Evolutionary conservation across 2,797 vertebrate species (phyloP).

Genomic region (Periophthalmus magnuspinnatus): DNA sequence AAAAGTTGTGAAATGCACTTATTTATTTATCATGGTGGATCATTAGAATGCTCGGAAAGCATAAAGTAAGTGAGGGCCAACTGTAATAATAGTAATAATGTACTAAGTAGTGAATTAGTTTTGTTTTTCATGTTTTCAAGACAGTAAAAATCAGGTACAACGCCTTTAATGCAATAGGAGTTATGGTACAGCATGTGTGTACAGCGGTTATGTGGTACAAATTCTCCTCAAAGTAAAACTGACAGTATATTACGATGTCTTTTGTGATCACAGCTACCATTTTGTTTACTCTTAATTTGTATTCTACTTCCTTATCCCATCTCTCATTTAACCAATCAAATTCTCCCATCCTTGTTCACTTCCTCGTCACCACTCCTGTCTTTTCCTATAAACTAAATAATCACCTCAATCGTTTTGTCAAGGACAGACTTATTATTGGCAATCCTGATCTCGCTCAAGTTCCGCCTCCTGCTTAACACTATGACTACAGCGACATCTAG

Average conservation of each 20-base stretch:
- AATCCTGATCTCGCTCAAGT: slow-evolving; percentile 30
- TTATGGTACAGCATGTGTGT: background rate
- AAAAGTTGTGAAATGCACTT: too few relatives aligned
- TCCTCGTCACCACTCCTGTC: slow-evolving; percentile 54
- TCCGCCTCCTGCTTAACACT: slow-evolving; percentile 41
- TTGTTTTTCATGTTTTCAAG: too few relatives aligned
- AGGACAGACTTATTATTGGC: slow-evolving; percentile 26
- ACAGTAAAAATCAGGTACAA: background rate
- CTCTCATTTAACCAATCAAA: slow-evolving; percentile 46
- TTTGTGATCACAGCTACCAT: slow-evolving; percentile 4
- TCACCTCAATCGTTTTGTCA: slow-evolving; percentile 30
- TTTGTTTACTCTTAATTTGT: slow-evolving; percentile 39
- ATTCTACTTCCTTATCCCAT: slow-evolving; percentile 56
- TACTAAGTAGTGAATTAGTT: too few relatives aligned
- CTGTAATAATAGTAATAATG: too few relatives aligned
- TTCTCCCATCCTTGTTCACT: slow-evolving; percentile 56
- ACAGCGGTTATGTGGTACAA: background rate
- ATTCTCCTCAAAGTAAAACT: background rate
- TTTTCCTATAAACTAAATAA: slow-evolving; percentile 36
- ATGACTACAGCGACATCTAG: slow-evolving; percentile 71
- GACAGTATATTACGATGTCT: background rate
- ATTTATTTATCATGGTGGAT: too few relatives aligned
- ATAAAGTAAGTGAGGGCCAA: too few relatives aligned
- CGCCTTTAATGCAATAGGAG: background rate
- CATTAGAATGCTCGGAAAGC: too few relatives aligned